These are phyloP conservation scores for Poeciliopsis paucimaculata DNA, from an alignment of 2,797 vertebrate species.

Conservation along the genomic window DNA sequence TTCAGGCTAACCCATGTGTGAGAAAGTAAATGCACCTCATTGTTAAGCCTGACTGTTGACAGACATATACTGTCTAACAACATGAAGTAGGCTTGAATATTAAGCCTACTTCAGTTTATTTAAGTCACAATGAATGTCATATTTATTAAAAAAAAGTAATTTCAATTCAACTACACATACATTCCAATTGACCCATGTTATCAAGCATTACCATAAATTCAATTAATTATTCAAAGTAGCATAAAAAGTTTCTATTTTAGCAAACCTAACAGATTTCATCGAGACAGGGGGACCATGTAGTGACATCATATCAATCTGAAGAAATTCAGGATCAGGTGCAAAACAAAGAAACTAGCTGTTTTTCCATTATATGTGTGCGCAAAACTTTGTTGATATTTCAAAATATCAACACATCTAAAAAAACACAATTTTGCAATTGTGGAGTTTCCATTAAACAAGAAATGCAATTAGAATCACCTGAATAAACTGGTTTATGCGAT, in stretches of 20 bases:
- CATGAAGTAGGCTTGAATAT: not conserved
- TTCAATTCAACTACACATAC: no score
- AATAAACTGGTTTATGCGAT: no score
- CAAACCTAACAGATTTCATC: not conserved
- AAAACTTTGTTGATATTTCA: no score
- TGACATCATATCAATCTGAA: not conserved
- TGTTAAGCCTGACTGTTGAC: no score
- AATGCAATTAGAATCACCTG: no score
- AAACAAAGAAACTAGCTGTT: not conserved
- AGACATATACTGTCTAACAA: not conserved
- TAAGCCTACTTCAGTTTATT: no score
- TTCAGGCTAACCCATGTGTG: not conserved
- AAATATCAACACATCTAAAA: no score
- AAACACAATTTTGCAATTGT: no score
- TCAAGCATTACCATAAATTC: not conserved
- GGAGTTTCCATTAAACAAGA: no score
- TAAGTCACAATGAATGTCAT: no score
- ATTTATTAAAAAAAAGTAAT: no score
- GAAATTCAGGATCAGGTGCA: not conserved
- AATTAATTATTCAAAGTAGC: not conserved
- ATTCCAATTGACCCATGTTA: not conserved
- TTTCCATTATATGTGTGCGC: no score
- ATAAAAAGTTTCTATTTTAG: not conserved
- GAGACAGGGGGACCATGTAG: not conserved
- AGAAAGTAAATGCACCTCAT: not conserved